These are phyloP conservation scores for Synaphobranchus kaupii DNA, from an alignment of 2,797 vertebrate genomes.

Conservation along the genomic window DNA sequence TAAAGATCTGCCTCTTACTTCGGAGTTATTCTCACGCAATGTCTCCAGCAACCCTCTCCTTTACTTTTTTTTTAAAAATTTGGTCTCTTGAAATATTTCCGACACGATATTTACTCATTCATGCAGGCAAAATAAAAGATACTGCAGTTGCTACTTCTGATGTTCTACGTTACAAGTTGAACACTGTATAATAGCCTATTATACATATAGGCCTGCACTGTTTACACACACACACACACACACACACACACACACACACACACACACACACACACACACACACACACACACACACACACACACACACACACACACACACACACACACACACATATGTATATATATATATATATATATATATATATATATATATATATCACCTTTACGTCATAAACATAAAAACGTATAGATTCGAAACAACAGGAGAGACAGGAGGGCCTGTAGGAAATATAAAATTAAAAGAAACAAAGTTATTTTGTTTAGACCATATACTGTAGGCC, in stretches of 20 bases:
- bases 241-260: background rate
- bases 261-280: background rate
- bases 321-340: background rate
- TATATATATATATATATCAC: background rate
- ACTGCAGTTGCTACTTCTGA: background rate
- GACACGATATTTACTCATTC: conserved; percentile 28
- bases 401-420: conserved; percentile 45
- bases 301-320: background rate
- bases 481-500: background rate
- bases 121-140: conserved; percentile 24
- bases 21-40: conserved; percentile 77
- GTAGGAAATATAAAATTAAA: conserved; percentile 15
- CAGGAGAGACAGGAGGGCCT: background rate
- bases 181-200: background rate
- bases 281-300: background rate
- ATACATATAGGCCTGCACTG: background rate
- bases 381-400: conserved; percentile 50
- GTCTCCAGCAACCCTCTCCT: conserved; percentile 46
- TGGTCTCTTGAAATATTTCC: conserved; percentile 43
- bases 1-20: conserved; percentile 75
- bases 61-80: conserved; percentile 31
- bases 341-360: too few species aligned
- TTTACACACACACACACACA: background rate
- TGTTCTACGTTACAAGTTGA: background rate
- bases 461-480: conserved; percentile 7